Conservation (phyloP, 1,140 invertebrate species). For the Tetramorium simillimum region DNA sequence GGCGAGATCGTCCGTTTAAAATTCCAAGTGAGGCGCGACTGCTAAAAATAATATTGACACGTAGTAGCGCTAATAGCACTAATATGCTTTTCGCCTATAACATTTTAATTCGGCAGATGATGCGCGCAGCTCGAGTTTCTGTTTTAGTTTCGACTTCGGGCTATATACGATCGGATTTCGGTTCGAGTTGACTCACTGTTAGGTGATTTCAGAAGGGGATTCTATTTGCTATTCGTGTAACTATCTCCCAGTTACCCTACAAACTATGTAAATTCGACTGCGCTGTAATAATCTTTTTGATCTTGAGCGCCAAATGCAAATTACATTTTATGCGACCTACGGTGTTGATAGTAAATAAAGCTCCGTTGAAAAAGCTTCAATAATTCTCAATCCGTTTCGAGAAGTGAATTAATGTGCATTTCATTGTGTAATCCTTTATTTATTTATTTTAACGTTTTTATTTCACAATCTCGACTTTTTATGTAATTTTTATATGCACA, state of each 20-base stretch:
- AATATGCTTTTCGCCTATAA: conserved; percentile 39
- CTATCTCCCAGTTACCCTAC: conserved; percentile 2
- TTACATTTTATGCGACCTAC: neutral
- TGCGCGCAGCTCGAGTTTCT: conserved; percentile 14
- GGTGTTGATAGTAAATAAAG: conserved; percentile 6
- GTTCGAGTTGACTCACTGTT: neutral
- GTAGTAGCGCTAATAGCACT: conserved; percentile 25
- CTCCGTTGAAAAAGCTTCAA: neutral
- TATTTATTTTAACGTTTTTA: neutral
- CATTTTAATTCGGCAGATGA: conserved; percentile 51
- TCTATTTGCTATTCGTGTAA: conserved; percentile 19
- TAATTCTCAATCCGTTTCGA: neutral
- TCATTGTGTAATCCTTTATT: neutral
- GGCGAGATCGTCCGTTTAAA: neutral
- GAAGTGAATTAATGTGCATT: neutral
- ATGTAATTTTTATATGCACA: neutral
- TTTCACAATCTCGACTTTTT: neutral
- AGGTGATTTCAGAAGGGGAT: conserved; percentile 10
- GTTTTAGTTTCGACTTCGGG: conserved; percentile 30
- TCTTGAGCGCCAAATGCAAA: neutral
- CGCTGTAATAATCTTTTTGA: conserved; percentile 16
- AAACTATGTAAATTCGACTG: neutral
- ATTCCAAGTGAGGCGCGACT: neutral
- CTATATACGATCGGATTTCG: neutral
- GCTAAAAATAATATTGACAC: conserved; percentile 59